Percentiles rank a stretch among this genome's conserved stretches.
Evolutionary conservation across 2,888 invertebrate genomes (phyloP).

Genomic region (Pristionchus maxplancki): DNA sequence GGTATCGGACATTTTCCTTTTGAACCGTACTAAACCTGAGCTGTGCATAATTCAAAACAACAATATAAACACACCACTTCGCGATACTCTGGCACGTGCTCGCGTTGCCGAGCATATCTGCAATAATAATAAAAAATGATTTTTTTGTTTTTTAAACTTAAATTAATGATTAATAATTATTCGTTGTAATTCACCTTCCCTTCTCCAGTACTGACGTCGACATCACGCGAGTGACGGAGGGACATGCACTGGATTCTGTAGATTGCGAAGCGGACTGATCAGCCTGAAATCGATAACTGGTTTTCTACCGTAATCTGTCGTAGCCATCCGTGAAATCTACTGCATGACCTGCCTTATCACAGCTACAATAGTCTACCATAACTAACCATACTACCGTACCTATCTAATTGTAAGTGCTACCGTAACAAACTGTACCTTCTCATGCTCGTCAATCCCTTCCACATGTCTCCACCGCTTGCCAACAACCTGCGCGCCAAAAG

Average conservation of each 20-base stretch:
- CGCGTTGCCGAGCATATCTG: constrained; percentile 33
- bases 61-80: constrained; percentile 10
- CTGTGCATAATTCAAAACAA: background rate
- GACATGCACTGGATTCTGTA: too few relatives aligned
- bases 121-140: background rate
- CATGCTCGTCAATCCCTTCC: constrained; percentile 29
- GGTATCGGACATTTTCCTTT: too few relatives aligned
- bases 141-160: too few relatives aligned
- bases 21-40: background rate
- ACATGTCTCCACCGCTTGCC: constrained; percentile 38
- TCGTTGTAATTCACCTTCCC: constrained; percentile 50
- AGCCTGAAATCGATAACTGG: background rate
- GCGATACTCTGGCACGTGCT: background rate
- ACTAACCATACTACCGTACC: constrained; percentile 44
- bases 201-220: constrained; percentile 32
- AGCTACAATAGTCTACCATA: too few relatives aligned
- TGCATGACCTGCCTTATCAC: too few relatives aligned
- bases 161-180: too few relatives aligned
- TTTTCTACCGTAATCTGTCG: background rate
- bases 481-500: background rate
- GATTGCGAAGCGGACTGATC: constrained; percentile 12
- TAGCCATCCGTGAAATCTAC: background rate
- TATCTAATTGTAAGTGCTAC: too few relatives aligned
- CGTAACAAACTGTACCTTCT: too few relatives aligned
- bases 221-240: constrained; percentile 17